phyloP scores from a whole-genome alignment of 2,888 invertebrate genomes.

The Stenurella melanura region DNA sequence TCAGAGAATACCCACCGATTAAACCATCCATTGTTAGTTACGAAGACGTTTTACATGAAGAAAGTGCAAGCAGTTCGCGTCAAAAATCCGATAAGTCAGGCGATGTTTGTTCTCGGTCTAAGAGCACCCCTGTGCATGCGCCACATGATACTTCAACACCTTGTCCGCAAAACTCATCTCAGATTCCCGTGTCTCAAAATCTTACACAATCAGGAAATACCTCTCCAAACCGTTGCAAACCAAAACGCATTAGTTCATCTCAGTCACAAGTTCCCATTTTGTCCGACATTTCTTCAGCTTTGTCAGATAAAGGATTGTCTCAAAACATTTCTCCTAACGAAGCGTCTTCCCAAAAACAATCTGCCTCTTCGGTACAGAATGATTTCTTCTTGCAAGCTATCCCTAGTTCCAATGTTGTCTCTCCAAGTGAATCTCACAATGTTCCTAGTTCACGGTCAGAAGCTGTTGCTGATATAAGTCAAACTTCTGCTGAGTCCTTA shows the following conservation, averaged over 20 bases:
- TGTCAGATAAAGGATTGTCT: too few relatives aligned
- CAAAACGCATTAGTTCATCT: neutral
- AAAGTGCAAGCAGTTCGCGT: neutral
- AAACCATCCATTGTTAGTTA: slow-evolving; percentile 48
- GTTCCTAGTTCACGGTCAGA: too few relatives aligned
- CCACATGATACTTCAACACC: neutral
- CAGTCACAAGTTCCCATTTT: neutral
- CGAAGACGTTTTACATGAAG: neutral
- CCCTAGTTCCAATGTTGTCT: too few relatives aligned
- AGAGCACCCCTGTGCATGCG: neutral
- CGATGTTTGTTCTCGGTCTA: neutral
- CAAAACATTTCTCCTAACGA: neutral
- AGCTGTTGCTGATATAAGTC: too few relatives aligned
- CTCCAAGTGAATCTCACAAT: too few relatives aligned
- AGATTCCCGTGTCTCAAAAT: neutral
- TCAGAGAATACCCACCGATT: slow-evolving; percentile 62
- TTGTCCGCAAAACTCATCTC: neutral
- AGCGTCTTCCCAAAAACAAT: neutral
- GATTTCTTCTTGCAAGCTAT: too few relatives aligned
- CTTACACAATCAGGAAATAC: neutral
- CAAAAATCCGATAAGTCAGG: neutral
- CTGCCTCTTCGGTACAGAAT: too few relatives aligned
- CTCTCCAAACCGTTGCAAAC: neutral
- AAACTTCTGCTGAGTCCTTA: too few relatives aligned
- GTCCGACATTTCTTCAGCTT: neutral